These are phyloP conservation scores for Hetaerina titia DNA, from an alignment of 2,888 invertebrate genomes.

Conservation along the genomic window DNA sequence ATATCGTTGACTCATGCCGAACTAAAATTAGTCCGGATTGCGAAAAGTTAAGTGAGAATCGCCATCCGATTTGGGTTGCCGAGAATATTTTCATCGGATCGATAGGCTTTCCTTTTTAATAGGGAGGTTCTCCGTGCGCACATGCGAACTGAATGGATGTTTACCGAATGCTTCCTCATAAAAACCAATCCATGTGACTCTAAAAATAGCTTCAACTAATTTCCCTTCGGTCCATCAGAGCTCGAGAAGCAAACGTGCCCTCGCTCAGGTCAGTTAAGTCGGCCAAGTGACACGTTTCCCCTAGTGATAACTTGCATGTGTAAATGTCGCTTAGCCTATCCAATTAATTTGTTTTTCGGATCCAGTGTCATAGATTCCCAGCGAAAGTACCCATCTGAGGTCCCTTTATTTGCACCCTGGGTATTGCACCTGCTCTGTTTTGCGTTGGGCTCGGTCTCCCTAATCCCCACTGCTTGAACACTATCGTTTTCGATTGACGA, in stretches of 20 bases:
- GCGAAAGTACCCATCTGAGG: too few species aligned
- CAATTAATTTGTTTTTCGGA: too few species aligned
- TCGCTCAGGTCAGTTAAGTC: not conserved
- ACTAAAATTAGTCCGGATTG: not conserved
- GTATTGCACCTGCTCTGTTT: too few species aligned
- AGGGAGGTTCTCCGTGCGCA: not conserved
- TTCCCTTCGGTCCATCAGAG: not conserved
- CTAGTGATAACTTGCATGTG: not conserved
- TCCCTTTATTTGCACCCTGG: too few species aligned
- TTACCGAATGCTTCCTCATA: constrained; percentile 14
- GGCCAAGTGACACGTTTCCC: not conserved
- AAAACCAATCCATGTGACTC: not conserved
- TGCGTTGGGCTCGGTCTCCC: not conserved
- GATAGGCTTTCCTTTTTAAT: not conserved
- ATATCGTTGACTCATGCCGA: not conserved
- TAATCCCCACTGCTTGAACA: too few species aligned
- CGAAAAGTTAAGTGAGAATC: not conserved
- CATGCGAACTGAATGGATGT: not conserved
- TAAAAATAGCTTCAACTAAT: constrained; percentile 11
- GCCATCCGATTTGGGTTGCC: not conserved
- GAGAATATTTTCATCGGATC: not conserved
- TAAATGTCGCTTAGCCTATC: too few species aligned
- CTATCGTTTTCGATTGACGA: too few species aligned
- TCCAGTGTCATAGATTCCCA: too few species aligned
- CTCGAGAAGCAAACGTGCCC: not conserved